These are phyloP conservation scores for Philopotamus ludificatus DNA, from an alignment of 1,140 invertebrate species.

Conservation along the genomic window DNA sequence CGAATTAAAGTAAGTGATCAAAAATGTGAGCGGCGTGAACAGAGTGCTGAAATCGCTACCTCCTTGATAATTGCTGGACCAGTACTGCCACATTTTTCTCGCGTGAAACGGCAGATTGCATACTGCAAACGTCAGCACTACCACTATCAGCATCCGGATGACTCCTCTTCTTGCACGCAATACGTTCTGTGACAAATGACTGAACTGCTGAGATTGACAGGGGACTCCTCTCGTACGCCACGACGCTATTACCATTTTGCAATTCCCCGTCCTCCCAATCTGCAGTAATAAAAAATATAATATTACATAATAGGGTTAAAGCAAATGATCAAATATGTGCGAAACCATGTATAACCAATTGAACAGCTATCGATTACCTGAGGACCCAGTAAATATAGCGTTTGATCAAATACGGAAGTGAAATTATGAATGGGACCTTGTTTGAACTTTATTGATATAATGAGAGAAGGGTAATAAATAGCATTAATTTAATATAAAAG, in stretches of 20 bases:
- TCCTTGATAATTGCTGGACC: slow-evolving; percentile 63
- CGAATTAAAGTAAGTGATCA: slow-evolving; percentile 81
- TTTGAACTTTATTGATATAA: no score
- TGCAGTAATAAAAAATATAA: no score
- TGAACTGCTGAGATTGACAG: slow-evolving; percentile 50
- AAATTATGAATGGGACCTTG: no score
- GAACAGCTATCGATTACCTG: no score
- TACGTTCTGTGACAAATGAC: slow-evolving; percentile 66
- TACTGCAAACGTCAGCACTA: slow-evolving; percentile 77
- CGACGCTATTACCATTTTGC: slow-evolving; percentile 36
- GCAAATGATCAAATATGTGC: no score
- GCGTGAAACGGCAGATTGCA: slow-evolving; percentile 84
- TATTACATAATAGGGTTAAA: no score
- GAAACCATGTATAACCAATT: no score
- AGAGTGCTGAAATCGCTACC: slow-evolving; percentile 69
- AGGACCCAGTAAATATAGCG: no score
- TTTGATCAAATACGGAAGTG: no score
- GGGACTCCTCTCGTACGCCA: slow-evolving; percentile 44
- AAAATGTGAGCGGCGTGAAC: slow-evolving; percentile 76
- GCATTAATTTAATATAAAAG: no score
- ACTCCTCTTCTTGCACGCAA: slow-evolving; percentile 69
- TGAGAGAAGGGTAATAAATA: no score
- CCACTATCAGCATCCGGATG: slow-evolving; percentile 76
- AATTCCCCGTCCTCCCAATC: not conserved
- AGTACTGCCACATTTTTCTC: slow-evolving; percentile 76